Evolutionary conservation across 2,113 vertebrate genomes (phyloP).

Genomic region (Phoenicopterus ruber): DNA sequence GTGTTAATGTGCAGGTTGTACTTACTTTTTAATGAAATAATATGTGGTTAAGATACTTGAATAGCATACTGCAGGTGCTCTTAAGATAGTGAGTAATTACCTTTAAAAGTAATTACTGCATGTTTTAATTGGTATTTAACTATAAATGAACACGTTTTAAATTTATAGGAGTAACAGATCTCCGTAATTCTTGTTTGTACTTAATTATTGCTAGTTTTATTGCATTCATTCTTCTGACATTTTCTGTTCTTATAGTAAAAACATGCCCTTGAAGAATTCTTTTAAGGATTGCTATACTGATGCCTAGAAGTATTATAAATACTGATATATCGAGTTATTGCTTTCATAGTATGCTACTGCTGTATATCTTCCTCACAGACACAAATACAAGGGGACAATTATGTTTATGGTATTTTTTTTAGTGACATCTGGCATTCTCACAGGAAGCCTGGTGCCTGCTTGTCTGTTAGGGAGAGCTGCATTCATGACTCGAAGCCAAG

Average conservation of each 20-base stretch:
- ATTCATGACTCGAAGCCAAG: slow-evolving; percentile 54
- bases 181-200: background rate
- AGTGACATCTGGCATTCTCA: slow-evolving; percentile 65
- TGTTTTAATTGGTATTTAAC: background rate
- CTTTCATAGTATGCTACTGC: background rate
- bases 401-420: slow-evolving; percentile 22
- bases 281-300: background rate
- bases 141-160: background rate
- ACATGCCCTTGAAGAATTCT: background rate
- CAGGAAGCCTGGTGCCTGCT: slow-evolving; percentile 67
- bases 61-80: background rate
- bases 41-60: background rate
- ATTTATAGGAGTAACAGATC: background rate
- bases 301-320: background rate
- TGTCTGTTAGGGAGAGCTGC: slow-evolving; percentile 53
- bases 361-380: slow-evolving; percentile 2
- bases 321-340: background rate
- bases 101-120: background rate
- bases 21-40: background rate
- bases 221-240: background rate
- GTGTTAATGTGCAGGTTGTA: background rate
- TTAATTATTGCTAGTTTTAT: background rate
- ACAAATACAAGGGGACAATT: background rate
- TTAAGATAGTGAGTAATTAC: background rate
- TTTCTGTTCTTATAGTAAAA: background rate